Conservation (phyloP, 2,113 vertebrate species). For the Gadus chalcogrammus region DNA sequence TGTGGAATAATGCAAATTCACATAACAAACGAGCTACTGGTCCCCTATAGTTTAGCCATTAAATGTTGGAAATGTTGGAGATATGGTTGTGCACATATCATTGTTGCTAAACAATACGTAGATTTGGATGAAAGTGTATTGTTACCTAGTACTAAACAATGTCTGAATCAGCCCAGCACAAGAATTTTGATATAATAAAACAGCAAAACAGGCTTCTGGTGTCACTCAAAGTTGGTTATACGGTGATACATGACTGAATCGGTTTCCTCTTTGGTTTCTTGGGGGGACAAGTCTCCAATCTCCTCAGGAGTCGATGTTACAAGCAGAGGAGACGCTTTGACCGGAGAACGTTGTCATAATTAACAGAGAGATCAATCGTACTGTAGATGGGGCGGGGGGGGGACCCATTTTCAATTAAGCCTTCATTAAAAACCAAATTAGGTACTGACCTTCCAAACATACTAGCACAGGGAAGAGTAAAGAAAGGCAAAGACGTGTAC, state of each 20-base stretch:
- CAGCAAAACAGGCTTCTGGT: not conserved
- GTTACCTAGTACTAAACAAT: too few relatives aligned
- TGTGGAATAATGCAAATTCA: too few relatives aligned
- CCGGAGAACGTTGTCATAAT: slow-evolving; percentile 58
- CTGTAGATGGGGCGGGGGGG: slow-evolving; percentile 48
- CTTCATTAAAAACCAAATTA: slow-evolving; percentile 67
- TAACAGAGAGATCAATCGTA: slow-evolving; percentile 64
- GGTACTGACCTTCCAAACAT: slow-evolving; percentile 59
- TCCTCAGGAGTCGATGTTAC: slow-evolving; percentile 24
- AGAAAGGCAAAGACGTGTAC: slow-evolving; percentile 38
- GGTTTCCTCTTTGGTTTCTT: slow-evolving; percentile 16
- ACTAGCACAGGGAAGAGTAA: slow-evolving; percentile 57
- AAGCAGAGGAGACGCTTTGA: slow-evolving; percentile 42
- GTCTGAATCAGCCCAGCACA: too few relatives aligned
- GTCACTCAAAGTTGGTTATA: not conserved
- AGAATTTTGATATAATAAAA: too few relatives aligned
- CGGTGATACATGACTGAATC: not conserved
- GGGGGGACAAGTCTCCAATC: too few relatives aligned
- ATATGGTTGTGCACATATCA: too few relatives aligned
- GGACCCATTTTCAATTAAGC: slow-evolving; percentile 65
- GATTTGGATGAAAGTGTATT: too few relatives aligned
- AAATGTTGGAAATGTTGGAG: too few relatives aligned
- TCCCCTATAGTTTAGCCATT: not conserved
- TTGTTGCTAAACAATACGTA: too few relatives aligned
- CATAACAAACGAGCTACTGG: not conserved